Conservation (phyloP, 2,797 vertebrate species). For the Amblyraja radiata region DNA sequence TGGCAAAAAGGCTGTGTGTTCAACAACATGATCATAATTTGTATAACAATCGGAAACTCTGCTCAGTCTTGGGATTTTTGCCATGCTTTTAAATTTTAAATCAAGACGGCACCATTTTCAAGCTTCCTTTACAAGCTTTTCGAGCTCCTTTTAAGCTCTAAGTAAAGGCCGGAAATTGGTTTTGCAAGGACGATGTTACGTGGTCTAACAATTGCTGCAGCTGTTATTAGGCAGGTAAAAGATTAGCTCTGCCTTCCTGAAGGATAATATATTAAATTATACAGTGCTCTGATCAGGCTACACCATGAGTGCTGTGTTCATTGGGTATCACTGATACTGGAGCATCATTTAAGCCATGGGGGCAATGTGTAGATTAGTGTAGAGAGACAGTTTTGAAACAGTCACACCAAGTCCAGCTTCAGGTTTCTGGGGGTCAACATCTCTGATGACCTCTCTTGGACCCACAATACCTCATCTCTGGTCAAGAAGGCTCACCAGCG, state of each 20-base stretch:
- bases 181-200: background rate
- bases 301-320: background rate
- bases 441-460: too few species aligned
- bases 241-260: background rate
- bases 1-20: constrained; percentile 7
- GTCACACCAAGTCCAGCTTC: too few species aligned
- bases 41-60: background rate
- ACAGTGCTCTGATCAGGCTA: background rate
- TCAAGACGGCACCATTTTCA: background rate
- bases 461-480: too few species aligned
- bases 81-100: constrained; percentile 6
- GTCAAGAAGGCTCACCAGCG: too few species aligned
- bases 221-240: background rate
- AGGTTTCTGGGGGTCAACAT: too few species aligned
- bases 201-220: background rate
- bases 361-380: background rate
- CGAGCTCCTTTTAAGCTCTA: background rate
- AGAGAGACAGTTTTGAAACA: too few species aligned
- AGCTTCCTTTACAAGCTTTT: too few species aligned
- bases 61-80: constrained; percentile 9
- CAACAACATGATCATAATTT: constrained; percentile 18
- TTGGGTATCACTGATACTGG: background rate
- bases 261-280: background rate
- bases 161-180: background rate
- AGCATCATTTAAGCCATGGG: background rate